These are phyloP conservation scores for Netelia virgata DNA, from an alignment of 2,888 invertebrate genomes.

Conservation along the genomic window DNA sequence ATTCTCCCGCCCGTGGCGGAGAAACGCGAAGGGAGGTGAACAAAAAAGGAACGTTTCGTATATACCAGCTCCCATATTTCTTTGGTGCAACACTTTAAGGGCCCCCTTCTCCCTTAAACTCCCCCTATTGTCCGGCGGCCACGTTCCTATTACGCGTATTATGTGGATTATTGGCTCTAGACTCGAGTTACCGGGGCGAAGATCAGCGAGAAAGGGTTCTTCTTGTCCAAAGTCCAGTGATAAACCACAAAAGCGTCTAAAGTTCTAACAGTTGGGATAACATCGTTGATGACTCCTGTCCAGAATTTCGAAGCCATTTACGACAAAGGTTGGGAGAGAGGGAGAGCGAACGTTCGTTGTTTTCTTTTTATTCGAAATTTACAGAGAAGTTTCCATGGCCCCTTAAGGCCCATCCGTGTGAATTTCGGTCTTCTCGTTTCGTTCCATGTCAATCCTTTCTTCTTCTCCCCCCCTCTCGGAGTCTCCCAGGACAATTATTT, in stretches of 20 bases:
- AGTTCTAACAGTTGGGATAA: constrained; percentile 26
- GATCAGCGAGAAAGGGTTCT: constrained; percentile 45
- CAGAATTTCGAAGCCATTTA: background rate
- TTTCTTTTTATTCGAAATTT: constrained; percentile 35
- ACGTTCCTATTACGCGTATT: constrained; percentile 71
- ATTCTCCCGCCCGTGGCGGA: background rate
- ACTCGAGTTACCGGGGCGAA: constrained; percentile 68
- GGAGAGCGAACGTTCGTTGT: background rate
- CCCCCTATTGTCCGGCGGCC: constrained; percentile 69
- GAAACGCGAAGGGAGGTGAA: background rate
- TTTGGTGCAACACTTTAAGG: constrained; percentile 67
- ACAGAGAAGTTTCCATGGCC: constrained; percentile 16
- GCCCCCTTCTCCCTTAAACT: background rate
- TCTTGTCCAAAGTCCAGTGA: constrained; percentile 45
- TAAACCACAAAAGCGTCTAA: constrained; percentile 42
- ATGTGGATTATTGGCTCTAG: constrained; percentile 71
- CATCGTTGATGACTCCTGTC: constrained; percentile 32
- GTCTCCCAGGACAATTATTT: constrained; percentile 45
- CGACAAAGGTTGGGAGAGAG: too few species aligned
- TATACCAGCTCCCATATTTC: constrained; percentile 65
- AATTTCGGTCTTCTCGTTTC: constrained; percentile 18
- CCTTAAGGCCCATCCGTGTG: constrained; percentile 1
- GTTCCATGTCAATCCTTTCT: constrained; percentile 1
- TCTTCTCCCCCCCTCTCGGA: constrained; percentile 21
- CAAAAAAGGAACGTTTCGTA: constrained; percentile 31